A percentile compares a stretch with the other conserved stretches of the same genome.
phyloP scores from a whole-genome alignment of 2,888 invertebrate genomes.

The Heliothis peltigera region DNA sequence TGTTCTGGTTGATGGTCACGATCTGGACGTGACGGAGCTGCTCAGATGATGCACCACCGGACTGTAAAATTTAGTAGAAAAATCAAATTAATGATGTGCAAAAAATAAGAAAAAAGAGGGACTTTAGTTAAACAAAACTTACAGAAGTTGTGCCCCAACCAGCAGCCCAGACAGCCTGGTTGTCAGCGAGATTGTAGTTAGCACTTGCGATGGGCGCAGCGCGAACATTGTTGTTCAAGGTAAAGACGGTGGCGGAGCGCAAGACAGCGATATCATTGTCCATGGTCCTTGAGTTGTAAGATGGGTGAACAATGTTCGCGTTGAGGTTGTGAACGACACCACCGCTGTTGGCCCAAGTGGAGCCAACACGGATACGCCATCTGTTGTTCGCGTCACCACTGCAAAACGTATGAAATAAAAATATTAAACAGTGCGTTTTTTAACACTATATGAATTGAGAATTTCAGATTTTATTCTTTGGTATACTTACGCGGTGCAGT shows the following conservation, averaged over 20 bases:
- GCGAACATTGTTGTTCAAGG: constrained; percentile 34
- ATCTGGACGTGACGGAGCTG: constrained; percentile 69
- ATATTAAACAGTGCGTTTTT: too few species aligned
- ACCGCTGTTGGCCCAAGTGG: constrained; percentile 63
- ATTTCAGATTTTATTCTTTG: too few species aligned
- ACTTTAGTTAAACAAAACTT: constrained; percentile 40
- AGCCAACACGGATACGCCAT: constrained; percentile 65
- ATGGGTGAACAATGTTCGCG: not conserved
- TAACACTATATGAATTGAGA: too few species aligned
- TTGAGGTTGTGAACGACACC: constrained; percentile 27
- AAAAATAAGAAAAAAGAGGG: too few species aligned
- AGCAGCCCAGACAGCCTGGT: constrained; percentile 68
- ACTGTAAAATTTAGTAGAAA: constrained; percentile 29
- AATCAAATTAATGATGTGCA: too few species aligned
- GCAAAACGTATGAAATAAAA: not conserved
- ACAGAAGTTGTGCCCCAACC: constrained; percentile 73
- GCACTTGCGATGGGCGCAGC: constrained; percentile 66
- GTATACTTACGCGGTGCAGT: constrained; percentile 57
- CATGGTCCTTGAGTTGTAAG: not conserved
- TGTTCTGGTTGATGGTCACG: constrained; percentile 65
- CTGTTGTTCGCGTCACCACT: constrained; percentile 40
- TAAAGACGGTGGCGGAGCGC: constrained; percentile 20
- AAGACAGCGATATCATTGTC: constrained; percentile 5
- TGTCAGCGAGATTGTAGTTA: too few species aligned
- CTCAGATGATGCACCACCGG: constrained; percentile 59